A percentile compares a stretch with the other conserved stretches of the same genome.
phyloP scores from a whole-genome alignment of 2,888 invertebrate genomes.

The Pinctada fucata region DNA sequence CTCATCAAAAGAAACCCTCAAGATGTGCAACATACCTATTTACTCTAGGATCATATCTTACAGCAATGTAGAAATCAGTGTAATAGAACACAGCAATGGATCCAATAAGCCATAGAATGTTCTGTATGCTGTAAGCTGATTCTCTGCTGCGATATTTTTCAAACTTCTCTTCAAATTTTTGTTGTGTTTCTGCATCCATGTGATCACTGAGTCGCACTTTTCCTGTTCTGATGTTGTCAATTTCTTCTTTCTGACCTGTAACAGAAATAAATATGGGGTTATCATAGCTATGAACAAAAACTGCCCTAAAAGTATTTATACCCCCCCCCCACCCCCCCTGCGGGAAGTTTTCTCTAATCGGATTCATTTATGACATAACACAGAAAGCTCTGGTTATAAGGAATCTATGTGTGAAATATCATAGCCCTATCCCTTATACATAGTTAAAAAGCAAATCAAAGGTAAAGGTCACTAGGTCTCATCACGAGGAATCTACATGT shows the following conservation, averaged over 20 bases:
- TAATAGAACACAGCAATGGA: slow-evolving; percentile 72
- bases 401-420: too few relatives aligned
- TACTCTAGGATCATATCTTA: slow-evolving; percentile 69
- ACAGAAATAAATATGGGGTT: background rate
- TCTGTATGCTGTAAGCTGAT: slow-evolving; percentile 69
- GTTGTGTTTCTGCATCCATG: slow-evolving; percentile 47
- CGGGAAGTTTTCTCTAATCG: too few relatives aligned
- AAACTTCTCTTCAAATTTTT: slow-evolving; percentile 55
- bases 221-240: background rate
- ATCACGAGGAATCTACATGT: too few relatives aligned
- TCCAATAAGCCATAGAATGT: slow-evolving; percentile 72
- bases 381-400: too few relatives aligned
- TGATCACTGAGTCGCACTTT: slow-evolving; percentile 27
- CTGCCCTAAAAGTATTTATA: background rate
- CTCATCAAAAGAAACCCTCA: too few relatives aligned
- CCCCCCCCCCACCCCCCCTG: background rate
- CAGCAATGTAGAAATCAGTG: slow-evolving; percentile 69
- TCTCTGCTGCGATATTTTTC: slow-evolving; percentile 53
- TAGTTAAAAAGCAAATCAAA: background rate
- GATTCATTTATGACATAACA: too few relatives aligned
- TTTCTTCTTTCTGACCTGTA: slow-evolving; percentile 28
- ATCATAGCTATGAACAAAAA: background rate
- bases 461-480: too few relatives aligned
- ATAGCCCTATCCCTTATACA: too few relatives aligned
- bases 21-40: slow-evolving; percentile 58